phyloP scores from a whole-genome alignment of 2,113 vertebrate species.

The Empidonax traillii region DNA sequence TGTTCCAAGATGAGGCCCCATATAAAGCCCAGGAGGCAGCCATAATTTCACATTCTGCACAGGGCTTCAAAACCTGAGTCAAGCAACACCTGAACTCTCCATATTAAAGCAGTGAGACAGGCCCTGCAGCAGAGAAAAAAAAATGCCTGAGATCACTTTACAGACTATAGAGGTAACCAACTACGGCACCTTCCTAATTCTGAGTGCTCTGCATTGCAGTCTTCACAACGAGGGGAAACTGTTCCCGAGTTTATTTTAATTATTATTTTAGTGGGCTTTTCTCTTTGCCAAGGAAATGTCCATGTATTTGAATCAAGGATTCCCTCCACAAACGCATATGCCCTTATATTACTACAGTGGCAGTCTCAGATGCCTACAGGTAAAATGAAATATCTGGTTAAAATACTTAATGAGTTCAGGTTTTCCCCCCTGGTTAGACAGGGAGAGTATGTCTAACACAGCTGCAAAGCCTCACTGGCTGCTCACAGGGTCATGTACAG shows the following conservation, averaged over 20 bases:
- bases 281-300: not conserved
- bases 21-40: not conserved
- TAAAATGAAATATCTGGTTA: not conserved
- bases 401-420: not conserved
- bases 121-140: not conserved
- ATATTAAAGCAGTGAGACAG: not conserved
- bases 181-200: not conserved
- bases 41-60: not conserved
- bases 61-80: not conserved
- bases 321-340: not conserved
- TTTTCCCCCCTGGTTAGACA: not conserved
- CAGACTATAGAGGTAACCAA: not conserved
- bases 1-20: not conserved
- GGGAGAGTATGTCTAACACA: not conserved
- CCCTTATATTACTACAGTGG: not conserved
- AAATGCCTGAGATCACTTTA: accelerated
- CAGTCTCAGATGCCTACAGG: not conserved
- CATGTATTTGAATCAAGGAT: not conserved
- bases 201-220: not conserved
- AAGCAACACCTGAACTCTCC: not conserved
- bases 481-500: not conserved
- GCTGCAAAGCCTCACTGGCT: not conserved
- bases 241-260: not conserved
- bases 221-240: not conserved
- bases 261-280: not conserved